A percentile compares a stretch with the other conserved stretches of the same genome.
phyloP scores from a whole-genome alignment of 2,888 invertebrate species.

The Diadromus collaris region DNA sequence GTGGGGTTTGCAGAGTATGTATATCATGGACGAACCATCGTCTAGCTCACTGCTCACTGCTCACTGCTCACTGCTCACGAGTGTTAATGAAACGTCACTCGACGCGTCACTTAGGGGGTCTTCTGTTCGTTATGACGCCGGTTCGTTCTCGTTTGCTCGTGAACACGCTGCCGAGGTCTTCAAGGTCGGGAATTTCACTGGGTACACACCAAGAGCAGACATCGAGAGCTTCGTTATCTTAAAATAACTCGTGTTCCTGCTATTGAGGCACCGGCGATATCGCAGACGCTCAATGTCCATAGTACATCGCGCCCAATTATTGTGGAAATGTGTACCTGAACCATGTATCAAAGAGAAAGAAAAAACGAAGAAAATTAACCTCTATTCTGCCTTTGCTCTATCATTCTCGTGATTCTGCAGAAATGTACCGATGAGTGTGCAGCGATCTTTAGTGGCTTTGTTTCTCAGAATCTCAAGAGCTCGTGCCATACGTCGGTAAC shows the following conservation, averaged over 20 bases:
- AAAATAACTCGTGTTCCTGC: slow-evolving; percentile 40
- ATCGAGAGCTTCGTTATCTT: slow-evolving; percentile 41
- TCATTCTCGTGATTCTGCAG: background rate
- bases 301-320: slow-evolving; percentile 36
- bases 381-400: background rate
- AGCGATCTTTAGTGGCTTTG: background rate
- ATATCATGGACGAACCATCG: slow-evolving; percentile 39
- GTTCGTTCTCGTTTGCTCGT: slow-evolving; percentile 45
- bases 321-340: slow-evolving; percentile 13
- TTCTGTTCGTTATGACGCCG: slow-evolving; percentile 61
- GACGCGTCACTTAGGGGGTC: slow-evolving; percentile 71
- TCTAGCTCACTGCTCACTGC: slow-evolving; percentile 20
- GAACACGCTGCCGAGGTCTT: slow-evolving; percentile 51
- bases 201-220: slow-evolving; percentile 26
- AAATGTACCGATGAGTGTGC: background rate
- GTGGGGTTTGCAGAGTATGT: slow-evolving; percentile 24
- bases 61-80: slow-evolving; percentile 39
- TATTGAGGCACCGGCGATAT: slow-evolving; percentile 30
- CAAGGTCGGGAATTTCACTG: slow-evolving; percentile 54
- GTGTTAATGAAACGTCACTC: slow-evolving; percentile 76
- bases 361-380: background rate
- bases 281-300: slow-evolving; percentile 34
- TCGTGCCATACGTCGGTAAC: no score
- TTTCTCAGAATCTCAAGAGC: background rate
- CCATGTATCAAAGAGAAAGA: slow-evolving; percentile 12